Base-by-base conservation (phyloP, 2,797 vertebrate species). In the Myotis myotis region DNA sequence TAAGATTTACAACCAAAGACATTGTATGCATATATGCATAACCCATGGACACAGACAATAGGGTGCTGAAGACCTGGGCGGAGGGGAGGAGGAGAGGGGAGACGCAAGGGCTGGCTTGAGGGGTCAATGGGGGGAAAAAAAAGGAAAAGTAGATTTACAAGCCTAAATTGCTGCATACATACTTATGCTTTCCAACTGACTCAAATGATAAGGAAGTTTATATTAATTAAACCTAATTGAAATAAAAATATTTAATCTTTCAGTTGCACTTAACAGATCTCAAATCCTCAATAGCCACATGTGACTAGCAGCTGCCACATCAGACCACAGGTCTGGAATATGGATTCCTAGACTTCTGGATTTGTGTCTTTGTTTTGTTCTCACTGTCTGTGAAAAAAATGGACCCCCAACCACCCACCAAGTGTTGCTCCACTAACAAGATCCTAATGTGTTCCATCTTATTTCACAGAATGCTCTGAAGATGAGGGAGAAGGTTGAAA, bases 181-280 rank as follows among this genome's bases (percentile, higher is more conserved):
- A 33, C 9, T 78, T 72, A 33, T 0, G 33, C 47, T 94, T 87
- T 62, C 36, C 60, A 55, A 55, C 17, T 0, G 1, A 86, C n/a
- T 53, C 2, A 13, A 95, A 64, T 49, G 60, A 17, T 85, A 64
- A 64, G 30, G 30, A 62, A 41, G 33, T 71, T 49, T 64, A 51
- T n/a, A 49, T 15, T 64, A 57, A 22, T 86, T 49, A 66, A 74
- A 68, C 28, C 80, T n/a, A 68, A 90, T 64, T 74, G 47, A 80
- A 71, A 80, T 75, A 49, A 23, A 62, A 20, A 70, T 47, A 28
- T 6, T 12, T 12, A 38, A 25, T 11, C 55, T 25, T 81, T 87
- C 30, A 5, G 36, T 49, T 41, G 23, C 3, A 28, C 10, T 64
- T 20, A 41, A 44, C 23, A 28, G 16, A 51, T 68, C 41, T 82